Evolutionary conservation across 1,140 invertebrate species (phyloP), one percentile per base, ranked within the genome.

Genomic region (Lepidurus couesii): DNA sequence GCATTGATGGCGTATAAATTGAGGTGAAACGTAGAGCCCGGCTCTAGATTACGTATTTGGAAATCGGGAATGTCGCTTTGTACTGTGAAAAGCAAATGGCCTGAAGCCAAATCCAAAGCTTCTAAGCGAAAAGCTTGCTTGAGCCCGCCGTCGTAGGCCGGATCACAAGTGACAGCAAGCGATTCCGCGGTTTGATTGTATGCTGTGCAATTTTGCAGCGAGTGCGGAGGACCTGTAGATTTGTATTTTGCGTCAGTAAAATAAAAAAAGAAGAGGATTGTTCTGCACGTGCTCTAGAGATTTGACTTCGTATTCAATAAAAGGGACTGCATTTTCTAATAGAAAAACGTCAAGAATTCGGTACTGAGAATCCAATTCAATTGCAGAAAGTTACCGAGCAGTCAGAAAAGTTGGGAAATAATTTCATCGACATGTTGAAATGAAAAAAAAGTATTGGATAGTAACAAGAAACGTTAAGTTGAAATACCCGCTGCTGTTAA

Each of bases 1-100:
- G 89, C 88, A 85, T 95, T 95, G 77, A 91, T 88, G 0, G 92
- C 90, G 81, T 90, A 92, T n/a, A 94, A 89, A 10, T 89, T 88
- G 26, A 95, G 89, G 77, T 91, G 87, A 83, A 92, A 91, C 1
- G 90, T 89, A 9, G 92, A 89, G 81, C 92, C 92, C 73, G 91
- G 89, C 83, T 93, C 91, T 74, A 94, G 85, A 24, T 91, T 90
- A 73, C 90, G 87, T 7, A 93, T 86, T 65, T 89, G 88, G 85
- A 92, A 93, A 77, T 87, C 84, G 4, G 91, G 75, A 13, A 44
- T 44, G 21, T 80, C 80, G 53, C 53, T 65, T 73, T 78, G 73
- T 42, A 78, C 26, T 10, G 77, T 74, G 21, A 78, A 44, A 13
- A 65, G 77, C 34, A 73, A 44, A 43, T 80, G 77, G 11, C 81